Evolutionary conservation across 2,113 vertebrate species (phyloP), one percentile per base, ranked within the genome.

Genomic region (Varanus salvator): DNA sequence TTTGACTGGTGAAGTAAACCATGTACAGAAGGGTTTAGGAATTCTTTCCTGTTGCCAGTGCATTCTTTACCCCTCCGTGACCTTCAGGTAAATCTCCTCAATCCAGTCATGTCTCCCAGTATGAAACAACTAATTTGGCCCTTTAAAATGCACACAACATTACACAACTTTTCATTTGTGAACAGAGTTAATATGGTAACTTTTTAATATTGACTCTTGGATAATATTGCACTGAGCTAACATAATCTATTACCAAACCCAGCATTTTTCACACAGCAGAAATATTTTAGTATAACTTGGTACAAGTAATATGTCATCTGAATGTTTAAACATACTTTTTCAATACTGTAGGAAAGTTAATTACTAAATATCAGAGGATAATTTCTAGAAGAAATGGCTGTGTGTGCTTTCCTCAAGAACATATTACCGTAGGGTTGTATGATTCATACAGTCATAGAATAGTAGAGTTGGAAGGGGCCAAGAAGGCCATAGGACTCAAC

Each of bases 141-240:
- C 50, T 54, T 78, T 31, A 57, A 52, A 80, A 31, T 80, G 75
- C 93, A 44, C 84, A 92, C 77, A 88, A 91, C 91, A 80, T 90
- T 93, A 5, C 0, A 3, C 17, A 93, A 86, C 50, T 87, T 86
- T 0, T 50, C 50, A 6, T 64, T 8, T 88, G 85, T 12, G 29
- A 44, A 87, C 0, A 71, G 52, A 84, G 85, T 44, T 93, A 69
- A 88, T n/a, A 11, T 9, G 66, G 74, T 74, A 38, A 90, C 31
- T 88, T 74, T 19, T 48, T 5, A 54, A 71, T 31, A 8, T 68
- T 91, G 86, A 93, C 71, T 92, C 29, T 89, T 52, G 88, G 87
- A 27, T 38, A 91, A 44, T 92, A 86, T 23, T 0, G 2, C 8
- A 87, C 34, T 85, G 29, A 72, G 27, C 80, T 90, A 83, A 12